Conservation (phyloP, 2,797 vertebrate species). For the Pseudochirops corinnae region DNA sequence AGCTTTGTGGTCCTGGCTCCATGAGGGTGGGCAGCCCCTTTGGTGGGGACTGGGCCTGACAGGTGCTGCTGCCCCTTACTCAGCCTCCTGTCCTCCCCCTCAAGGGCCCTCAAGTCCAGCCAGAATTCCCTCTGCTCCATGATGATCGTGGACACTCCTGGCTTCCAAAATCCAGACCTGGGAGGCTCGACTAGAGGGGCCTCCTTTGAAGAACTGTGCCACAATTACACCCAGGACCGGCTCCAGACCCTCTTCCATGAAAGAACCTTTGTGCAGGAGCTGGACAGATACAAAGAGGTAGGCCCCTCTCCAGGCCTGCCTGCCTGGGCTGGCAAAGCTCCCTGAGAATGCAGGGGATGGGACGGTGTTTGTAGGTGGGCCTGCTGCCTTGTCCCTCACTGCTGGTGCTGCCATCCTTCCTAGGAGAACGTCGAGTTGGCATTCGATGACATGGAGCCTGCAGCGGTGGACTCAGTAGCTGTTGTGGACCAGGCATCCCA, state of each 20-base stretch:
- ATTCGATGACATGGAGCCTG: conserved; percentile 95
- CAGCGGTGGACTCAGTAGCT: conserved; percentile 91
- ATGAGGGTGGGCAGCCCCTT: neutral
- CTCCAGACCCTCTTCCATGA: conserved; percentile 97
- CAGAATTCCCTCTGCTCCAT: conserved; percentile 96
- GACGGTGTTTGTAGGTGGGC: neutral
- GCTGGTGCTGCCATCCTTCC: conserved; percentile 81
- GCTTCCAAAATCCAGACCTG: conserved; percentile 96
- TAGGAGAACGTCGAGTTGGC: conserved; percentile 98
- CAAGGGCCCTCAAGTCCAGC: conserved; percentile 96
- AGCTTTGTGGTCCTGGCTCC: neutral
- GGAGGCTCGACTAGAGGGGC: conserved; percentile 91
- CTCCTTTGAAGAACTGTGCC: conserved; percentile 97
- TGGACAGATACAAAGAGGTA: conserved; percentile 98
- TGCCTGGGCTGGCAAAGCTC: neutral
- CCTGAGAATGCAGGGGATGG: neutral
- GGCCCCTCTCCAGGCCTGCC: accelerated
- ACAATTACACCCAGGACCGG: conserved; percentile 97
- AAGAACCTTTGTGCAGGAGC: conserved; percentile 92
- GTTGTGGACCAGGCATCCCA: conserved; percentile 95
- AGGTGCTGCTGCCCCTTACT: neutral
- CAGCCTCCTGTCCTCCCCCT: conserved; percentile 61
- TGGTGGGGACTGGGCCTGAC: neutral
- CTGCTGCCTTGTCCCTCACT: conserved; percentile 73
- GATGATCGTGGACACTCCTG: conserved; percentile 96